Base-by-base conservation (phyloP, 2,113 vertebrate species). In the Mastomys natalensis region DNA sequence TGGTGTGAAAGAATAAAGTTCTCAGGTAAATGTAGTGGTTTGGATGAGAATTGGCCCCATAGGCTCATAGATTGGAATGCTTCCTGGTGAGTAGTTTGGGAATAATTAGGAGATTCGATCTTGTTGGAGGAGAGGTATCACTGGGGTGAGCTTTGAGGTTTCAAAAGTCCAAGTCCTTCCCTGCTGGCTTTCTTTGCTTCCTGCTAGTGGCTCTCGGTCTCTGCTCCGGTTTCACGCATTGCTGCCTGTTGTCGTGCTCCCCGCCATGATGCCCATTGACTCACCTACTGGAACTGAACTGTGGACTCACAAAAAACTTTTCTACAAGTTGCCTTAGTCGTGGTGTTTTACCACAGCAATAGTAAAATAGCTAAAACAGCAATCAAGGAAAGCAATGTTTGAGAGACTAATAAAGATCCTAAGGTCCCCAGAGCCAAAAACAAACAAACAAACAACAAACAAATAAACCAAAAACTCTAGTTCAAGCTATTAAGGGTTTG, bases 1-100 rank as follows among this genome's bases (percentile, higher is more conserved):
- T 37, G 37, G 88, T 62, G 26, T 64, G 37, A 74, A 92, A 89
- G 7, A 91, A 96, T 62, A 3, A 74, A 73, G 88, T 72, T 87
- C 43, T 82, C 48, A 68, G 81, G 72, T 43, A 91, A 82, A 43
- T 29, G 24, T 29, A 16, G 58, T 55, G 19, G 31, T 40, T 62
- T 62, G n/a, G 5, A 17, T 29, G n/a, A 43, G 81, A 40, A 58
- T 43, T 29, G 24, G 24, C 13, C n/a, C 55, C 11, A 7, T 60
- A 58, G 53, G 53, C 22, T 60, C 22, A 60, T 9, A 0, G 40
- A 62, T 26, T 82, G 24, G n/a, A 19, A 84, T 16, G 55, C 7
- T 62, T 62, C 13, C 7, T 84, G n/a, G 24, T 10, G 17, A 26
- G 31, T 68, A 16, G 8, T 43, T 16, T 84, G n/a, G n/a, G 26